Percentiles rank a stretch among this genome's conserved stretches.
Evolutionary conservation across 2,113 vertebrate genomes (phyloP).

Genomic region (Macaca nemestrina): DNA sequence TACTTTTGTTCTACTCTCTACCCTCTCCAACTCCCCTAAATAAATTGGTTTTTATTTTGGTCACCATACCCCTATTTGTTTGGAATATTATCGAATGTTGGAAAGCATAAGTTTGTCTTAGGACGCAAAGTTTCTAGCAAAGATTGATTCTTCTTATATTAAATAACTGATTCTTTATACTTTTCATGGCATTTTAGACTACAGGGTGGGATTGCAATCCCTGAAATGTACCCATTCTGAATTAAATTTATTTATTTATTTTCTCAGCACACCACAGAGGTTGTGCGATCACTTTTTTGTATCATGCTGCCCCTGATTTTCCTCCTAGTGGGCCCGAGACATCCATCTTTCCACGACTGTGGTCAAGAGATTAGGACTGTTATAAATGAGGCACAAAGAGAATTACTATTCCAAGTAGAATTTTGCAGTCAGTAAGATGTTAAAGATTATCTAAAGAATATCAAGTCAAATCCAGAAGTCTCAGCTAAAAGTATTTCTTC

Average conservation of each 20-base stretch:
- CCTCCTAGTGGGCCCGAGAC: neutral
- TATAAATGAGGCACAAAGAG: neutral
- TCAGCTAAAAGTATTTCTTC: neutral
- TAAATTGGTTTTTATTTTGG: constrained; percentile 19
- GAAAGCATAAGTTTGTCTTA: neutral
- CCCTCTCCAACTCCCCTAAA: neutral
- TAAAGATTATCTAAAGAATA: neutral
- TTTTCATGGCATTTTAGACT: neutral
- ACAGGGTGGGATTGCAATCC: neutral
- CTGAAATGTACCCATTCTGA: neutral
- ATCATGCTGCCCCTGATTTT: neutral
- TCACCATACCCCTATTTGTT: neutral
- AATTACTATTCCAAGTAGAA: neutral
- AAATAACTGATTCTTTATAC: neutral
- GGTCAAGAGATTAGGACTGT: neutral
- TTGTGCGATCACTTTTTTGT: neutral
- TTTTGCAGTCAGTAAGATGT: neutral
- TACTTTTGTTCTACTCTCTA: neutral
- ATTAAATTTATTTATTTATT: neutral
- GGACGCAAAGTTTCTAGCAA: neutral
- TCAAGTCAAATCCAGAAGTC: neutral
- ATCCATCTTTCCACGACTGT: neutral
- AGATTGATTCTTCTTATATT: neutral
- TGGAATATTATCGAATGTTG: neutral
- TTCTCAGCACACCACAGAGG: neutral